phyloP scores from a whole-genome alignment of 2,113 vertebrate species.

The Nycticebus coucang region DNA sequence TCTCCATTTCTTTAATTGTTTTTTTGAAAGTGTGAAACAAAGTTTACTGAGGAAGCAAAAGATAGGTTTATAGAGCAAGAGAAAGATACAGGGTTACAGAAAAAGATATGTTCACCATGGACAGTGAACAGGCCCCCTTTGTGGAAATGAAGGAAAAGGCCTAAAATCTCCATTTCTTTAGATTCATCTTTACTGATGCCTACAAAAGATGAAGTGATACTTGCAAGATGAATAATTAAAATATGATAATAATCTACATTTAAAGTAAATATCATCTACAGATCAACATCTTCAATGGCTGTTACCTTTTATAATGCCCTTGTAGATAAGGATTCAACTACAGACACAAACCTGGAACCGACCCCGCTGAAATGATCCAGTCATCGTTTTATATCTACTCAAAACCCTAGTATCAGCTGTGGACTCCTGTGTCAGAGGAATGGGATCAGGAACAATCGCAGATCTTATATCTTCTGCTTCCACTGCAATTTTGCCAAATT shows the following conservation, averaged over 20 bases:
- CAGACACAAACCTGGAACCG: slow-evolving; percentile 83
- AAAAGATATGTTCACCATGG: no score
- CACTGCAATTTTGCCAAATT: slow-evolving; percentile 70
- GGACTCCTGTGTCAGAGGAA: slow-evolving; percentile 70
- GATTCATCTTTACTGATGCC: slow-evolving; percentile 13
- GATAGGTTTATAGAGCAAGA: no score
- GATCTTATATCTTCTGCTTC: slow-evolving; percentile 75
- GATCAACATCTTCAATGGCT: slow-evolving; percentile 32
- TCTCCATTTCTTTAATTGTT: slow-evolving; percentile 1
- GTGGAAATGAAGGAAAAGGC: no score
- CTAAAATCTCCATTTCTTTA: slow-evolving; percentile 45
- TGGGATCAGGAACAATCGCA: slow-evolving; percentile 64
- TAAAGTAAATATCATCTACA: slow-evolving; percentile 36
- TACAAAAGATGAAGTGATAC: slow-evolving; percentile 22
- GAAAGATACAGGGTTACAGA: no score
- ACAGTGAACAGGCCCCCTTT: no score
- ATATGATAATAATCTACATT: slow-evolving; percentile 44
- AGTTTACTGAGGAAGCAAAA: no score
- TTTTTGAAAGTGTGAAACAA: no score
- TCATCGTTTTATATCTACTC: slow-evolving; percentile 63
- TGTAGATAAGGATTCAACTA: slow-evolving; percentile 49
- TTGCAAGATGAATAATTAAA: slow-evolving; percentile 19
- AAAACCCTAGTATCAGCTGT: slow-evolving; percentile 70
- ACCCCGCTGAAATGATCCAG: slow-evolving; percentile 82
- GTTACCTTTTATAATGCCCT: slow-evolving; percentile 8